Evolutionary conservation across 64 coral and sea anemone species (phyloP), one percentile per base, ranked within the genome.

Genomic region (Trachythela sp.): DNA sequence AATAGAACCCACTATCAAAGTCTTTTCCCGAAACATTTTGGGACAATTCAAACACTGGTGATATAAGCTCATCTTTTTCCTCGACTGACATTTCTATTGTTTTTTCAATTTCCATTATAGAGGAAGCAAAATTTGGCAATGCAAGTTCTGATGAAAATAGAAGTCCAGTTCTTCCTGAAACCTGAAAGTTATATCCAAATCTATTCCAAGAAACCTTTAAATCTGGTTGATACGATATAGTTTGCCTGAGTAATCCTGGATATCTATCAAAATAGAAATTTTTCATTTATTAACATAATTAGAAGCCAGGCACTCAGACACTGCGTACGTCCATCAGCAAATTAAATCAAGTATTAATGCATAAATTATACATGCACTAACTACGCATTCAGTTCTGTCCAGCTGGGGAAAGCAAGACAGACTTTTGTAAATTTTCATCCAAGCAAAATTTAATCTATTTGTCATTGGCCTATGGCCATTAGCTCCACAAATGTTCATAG

Each of bases 1-100:
- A 15, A 70, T 76, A 91, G 89, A 99, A 99, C 11, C 93, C 96
- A 85, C 91, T 93, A 38, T 99, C 96, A 77, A 86, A 50, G 54
- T 91, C 77, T 35, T 48, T 42, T 41, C 76, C 92, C 27, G 89
- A 93, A 50, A 76, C 67, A n/a, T 90, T 42, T 84, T 89, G 50
- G 48, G 90, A 87, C 31, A 99, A 87, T 64, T 99, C 88, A 56
- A 99, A 99, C 4, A 99, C 89, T 29, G 96, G 96, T 43, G 93
- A 87, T 86, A 99, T 99, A 49, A 99, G 85, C 27, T 99, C 91
- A 76, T 90, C 91, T 26, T 91, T 91, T 35, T 95, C 84, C 18
- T 94, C 14, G 4, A 76, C 50, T 9, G 75, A n/a, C 37, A 87
- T 38, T 48, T 30, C 10, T 37, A 94, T 56, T n/a, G 93, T 95